Base-by-base conservation (phyloP, 1,140 invertebrate genomes). In the Streblospio benedicti region DNA sequence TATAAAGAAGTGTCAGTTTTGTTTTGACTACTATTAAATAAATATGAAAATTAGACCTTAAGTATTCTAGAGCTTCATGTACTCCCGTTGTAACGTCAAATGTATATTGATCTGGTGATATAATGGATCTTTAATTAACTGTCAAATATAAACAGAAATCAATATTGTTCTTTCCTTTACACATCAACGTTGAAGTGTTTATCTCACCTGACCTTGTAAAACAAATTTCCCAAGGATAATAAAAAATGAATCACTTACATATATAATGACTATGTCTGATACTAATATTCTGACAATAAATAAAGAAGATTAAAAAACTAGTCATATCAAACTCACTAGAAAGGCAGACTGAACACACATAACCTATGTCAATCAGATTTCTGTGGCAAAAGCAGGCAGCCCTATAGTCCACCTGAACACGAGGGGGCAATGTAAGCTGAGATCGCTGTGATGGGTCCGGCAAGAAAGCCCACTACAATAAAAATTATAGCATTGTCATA, bases 341-440 rank as follows among this genome's bases (percentile, higher is more conserved):
- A 27, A 99, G 81, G 79, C 96, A 99, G 59, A 98, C 89, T 3
- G 95, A 98, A 77, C 94, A 98, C 16, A 98, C 94, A 77, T 90
- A 97, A 55, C 93, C 95, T 69, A 96, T 89, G 70, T 96, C 93
- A 49, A 97, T 88, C 31, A 97, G 82, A 69, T 93, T 90, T n/a
- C 93, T 81, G 78, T 98, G 95, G 74, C 95, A 98, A 81, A 98
- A 98, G 77, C 95, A 98, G 0, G 93, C 93, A 23, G 95, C 93
- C 67, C 93, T 80, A 75, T 96, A 97, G 77, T 97, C 93, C 12
- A 97, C 91, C 66, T 92, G 89, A 0, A 87, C 87, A 5, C 89
- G 85, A 0, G 91, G 89, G 0, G 94, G 94, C 44, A 97, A 71
- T 1, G 92, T 89, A 63, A 97, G 75, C 73, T 91, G 88, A 57